phyloP scores from a whole-genome alignment of 2,888 invertebrate genomes.

The Tolmerus cingulatus region DNA sequence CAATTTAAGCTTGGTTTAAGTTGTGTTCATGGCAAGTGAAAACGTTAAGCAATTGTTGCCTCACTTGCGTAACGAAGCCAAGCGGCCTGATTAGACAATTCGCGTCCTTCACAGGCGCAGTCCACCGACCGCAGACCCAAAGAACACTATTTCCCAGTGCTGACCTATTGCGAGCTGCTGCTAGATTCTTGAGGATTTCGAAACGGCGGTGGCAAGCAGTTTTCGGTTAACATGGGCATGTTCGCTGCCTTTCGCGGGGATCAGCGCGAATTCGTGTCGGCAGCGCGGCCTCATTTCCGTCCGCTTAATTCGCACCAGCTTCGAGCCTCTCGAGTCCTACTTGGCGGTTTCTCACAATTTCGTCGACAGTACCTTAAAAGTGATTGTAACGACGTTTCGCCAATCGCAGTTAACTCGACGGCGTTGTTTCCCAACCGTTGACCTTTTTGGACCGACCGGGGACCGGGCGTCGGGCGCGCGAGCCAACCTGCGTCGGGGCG shows the following conservation, averaged over 20 bases:
- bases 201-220: neutral
- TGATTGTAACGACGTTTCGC: neutral
- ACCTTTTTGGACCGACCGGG: slow-evolving; percentile 4
- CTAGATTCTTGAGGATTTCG: neutral
- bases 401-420: neutral
- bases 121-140: neutral
- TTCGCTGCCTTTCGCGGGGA: neutral
- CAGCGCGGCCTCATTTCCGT: neutral
- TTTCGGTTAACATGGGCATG: neutral
- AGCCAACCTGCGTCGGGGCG: neutral
- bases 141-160: neutral
- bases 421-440: slow-evolving; percentile 30
- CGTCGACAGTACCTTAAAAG: slow-evolving; percentile 13
- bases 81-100: neutral
- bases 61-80: neutral
- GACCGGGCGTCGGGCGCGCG: neutral
- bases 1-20: too few species aligned
- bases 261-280: neutral
- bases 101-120: neutral
- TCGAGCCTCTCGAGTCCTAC: neutral
- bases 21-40: neutral
- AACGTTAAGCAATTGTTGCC: neutral
- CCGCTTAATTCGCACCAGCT: neutral
- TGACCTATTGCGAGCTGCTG: neutral
- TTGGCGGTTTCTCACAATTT: neutral